Conservation (phyloP, 2,888 invertebrate genomes). For the Catonia carolina region DNA sequence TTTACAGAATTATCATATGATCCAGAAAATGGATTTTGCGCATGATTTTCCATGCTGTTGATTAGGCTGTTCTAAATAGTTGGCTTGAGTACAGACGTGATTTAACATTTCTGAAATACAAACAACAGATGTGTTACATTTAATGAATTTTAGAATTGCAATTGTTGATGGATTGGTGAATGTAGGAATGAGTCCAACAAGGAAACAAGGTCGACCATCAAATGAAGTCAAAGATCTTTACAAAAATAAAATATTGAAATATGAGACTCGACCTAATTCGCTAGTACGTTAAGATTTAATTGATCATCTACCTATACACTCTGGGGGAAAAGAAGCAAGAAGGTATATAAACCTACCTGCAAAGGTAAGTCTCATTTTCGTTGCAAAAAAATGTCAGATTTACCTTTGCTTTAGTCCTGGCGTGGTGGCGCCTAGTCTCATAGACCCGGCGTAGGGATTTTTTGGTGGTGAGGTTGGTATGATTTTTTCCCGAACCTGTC, state of each 20-base stretch:
- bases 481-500: too few relatives aligned
- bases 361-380: background rate
- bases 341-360: slow-evolving; percentile 7
- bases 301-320: slow-evolving; percentile 11
- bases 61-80: slow-evolving; percentile 24
- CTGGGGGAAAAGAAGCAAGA: background rate
- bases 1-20: slow-evolving; percentile 21
- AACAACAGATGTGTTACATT: slow-evolving; percentile 5
- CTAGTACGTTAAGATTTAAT: slow-evolving; percentile 12
- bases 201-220: slow-evolving; percentile 10
- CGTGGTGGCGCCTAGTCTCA: too few relatives aligned
- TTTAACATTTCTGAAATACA: background rate
- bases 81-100: slow-evolving; percentile 24
- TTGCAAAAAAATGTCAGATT: slow-evolving; percentile 6
- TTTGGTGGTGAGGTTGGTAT: too few relatives aligned
- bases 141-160: slow-evolving; percentile 9
- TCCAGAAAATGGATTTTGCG: slow-evolving; percentile 28
- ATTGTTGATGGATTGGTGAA: slow-evolving; percentile 12
- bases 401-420: slow-evolving; percentile 3
- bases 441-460: too few relatives aligned
- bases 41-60: slow-evolving; percentile 24
- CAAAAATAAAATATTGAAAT: background rate
- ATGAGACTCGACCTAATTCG: background rate
- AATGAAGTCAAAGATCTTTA: background rate
- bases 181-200: background rate